Conservation (phyloP, 2,888 invertebrate species). For the Cactoblastis cactorum region DNA sequence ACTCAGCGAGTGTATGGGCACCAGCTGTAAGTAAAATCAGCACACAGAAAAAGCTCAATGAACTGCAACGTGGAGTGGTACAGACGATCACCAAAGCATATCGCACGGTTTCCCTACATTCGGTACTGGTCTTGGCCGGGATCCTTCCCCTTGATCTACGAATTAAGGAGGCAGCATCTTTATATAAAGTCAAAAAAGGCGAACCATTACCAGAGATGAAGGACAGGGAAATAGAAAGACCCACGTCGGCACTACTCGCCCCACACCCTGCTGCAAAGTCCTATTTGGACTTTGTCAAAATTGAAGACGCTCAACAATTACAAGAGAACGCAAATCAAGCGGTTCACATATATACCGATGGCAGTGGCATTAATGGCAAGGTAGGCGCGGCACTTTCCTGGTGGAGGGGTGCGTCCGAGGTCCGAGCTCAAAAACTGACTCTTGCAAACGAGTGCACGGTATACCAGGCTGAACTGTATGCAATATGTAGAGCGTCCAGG, state of each 20-base stretch:
- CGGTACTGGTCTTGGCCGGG: background rate
- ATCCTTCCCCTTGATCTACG: background rate
- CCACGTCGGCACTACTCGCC: background rate
- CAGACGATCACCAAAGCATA: no score
- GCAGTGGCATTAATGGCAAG: background rate
- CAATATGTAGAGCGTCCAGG: background rate
- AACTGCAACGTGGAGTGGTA: background rate
- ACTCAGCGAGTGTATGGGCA: no score
- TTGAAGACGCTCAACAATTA: background rate
- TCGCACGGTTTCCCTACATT: background rate
- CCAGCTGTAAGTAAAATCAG: no score
- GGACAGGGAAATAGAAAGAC: background rate
- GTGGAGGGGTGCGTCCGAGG: background rate
- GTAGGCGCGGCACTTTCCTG: background rate
- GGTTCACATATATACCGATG: background rate
- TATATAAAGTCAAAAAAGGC: background rate
- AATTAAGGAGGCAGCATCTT: background rate
- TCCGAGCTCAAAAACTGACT: background rate
- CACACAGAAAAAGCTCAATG: background rate
- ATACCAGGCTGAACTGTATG: background rate
- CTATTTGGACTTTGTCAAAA: background rate
- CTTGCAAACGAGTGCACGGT: background rate
- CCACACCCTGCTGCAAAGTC: background rate
- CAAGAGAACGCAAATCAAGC: no score
- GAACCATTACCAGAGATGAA: background rate